Evolutionary conservation across 2,113 vertebrate species (phyloP).

Genomic region (Machaerirhynchus nigripectus): DNA sequence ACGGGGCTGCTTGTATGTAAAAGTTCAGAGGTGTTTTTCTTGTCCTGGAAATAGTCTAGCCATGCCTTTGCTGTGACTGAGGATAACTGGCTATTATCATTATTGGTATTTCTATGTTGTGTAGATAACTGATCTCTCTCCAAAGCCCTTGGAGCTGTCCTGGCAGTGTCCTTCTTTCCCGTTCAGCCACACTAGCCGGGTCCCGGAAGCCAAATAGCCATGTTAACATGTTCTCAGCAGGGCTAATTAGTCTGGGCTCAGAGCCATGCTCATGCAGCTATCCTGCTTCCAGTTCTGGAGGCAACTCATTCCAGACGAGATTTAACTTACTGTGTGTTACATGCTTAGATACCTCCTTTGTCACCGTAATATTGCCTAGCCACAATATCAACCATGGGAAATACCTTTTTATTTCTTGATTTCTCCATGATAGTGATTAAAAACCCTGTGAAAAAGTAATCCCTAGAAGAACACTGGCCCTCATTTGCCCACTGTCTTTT

Average conservation of each 20-base stretch:
- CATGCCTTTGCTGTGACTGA: neutral
- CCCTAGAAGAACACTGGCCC: neutral
- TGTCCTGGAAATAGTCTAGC: conserved; percentile 36
- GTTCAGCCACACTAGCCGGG: neutral
- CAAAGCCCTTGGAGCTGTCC: neutral
- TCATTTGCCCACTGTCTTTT: neutral
- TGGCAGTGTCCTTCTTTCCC: neutral
- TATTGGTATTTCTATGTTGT: neutral
- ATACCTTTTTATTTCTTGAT: neutral
- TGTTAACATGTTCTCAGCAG: conserved; percentile 56
- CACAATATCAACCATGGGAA: neutral
- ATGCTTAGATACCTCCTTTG: neutral
- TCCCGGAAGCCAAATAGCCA: conserved; percentile 14
- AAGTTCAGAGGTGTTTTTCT: conserved; percentile 4
- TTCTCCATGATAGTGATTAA: neutral
- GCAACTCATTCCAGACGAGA: neutral
- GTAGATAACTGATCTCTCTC: conserved; percentile 31
- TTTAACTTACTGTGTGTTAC: neutral
- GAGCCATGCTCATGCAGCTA: conserved; percentile 19
- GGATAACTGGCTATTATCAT: neutral
- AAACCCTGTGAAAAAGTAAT: neutral
- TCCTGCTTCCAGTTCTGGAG: conserved; percentile 28
- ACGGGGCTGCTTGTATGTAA: neutral
- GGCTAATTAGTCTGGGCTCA: conserved; percentile 53
- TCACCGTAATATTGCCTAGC: neutral